Evolutionary conservation across 2,888 invertebrate species (phyloP).

Genomic region (Luperina nickerlii): DNA sequence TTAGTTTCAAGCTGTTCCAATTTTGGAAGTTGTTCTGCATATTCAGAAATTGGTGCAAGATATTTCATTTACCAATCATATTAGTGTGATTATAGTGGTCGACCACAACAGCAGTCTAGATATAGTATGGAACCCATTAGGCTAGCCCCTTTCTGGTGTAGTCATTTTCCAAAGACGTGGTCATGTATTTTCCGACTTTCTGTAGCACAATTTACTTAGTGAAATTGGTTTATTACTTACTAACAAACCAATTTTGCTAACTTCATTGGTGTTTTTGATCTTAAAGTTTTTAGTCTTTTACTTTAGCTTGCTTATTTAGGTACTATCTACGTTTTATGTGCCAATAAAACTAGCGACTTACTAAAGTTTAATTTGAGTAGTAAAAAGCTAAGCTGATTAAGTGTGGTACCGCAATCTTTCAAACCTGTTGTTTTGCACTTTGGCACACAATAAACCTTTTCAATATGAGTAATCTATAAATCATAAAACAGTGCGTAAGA

Average conservation of each 20-base stretch:
- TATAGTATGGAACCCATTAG: not conserved
- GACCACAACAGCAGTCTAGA: not conserved
- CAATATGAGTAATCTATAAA: not conserved
- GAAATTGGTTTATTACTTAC: not conserved
- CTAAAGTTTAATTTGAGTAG: not conserved
- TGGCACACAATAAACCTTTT: conserved; percentile 20
- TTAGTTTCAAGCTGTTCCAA: not conserved
- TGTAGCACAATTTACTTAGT: not conserved
- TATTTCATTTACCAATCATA: not conserved
- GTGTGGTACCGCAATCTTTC: conserved; percentile 8
- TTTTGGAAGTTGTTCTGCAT: not conserved
- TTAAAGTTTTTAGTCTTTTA: not conserved
- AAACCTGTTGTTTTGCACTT: conserved; percentile 25
- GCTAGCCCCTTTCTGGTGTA: not conserved
- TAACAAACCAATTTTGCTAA: not conserved
- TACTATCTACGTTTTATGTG: not conserved
- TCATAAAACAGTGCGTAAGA: not conserved
- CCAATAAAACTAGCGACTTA: not conserved
- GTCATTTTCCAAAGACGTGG: conserved; percentile 2
- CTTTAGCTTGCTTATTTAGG: not conserved
- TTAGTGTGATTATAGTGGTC: not conserved
- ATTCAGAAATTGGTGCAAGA: conserved; percentile 1
- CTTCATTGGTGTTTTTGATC: not conserved
- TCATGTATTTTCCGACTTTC: not conserved
- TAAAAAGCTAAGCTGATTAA: conserved; percentile 10